Percentiles rank a stretch among this genome's conserved stretches.
phyloP scores from a whole-genome alignment of 2,797 vertebrate species.

The Phyllotis vaccarum region DNA sequence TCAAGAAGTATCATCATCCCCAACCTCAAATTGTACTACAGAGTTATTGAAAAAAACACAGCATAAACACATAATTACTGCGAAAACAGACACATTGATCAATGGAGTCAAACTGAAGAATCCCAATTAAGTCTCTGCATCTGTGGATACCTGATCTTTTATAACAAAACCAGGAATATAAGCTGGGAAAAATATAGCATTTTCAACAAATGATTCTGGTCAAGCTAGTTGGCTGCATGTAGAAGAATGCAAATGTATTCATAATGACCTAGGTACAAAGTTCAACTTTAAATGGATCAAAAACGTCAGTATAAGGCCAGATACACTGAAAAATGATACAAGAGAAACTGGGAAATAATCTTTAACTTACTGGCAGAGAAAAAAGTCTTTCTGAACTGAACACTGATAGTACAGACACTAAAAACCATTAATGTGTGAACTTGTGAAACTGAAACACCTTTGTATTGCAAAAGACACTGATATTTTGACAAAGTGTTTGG shows the following conservation, averaged over 20 bases:
- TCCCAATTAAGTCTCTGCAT: neutral
- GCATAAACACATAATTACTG: no score
- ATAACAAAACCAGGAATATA: neutral
- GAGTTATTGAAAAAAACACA: neutral
- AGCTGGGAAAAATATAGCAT: neutral
- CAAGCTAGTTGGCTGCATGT: neutral
- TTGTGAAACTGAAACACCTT: neutral
- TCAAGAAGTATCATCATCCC: neutral
- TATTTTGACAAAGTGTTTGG: neutral
- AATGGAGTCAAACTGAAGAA: neutral
- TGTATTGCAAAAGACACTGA: neutral
- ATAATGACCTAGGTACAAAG: neutral
- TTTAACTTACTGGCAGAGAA: neutral
- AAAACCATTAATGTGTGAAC: neutral
- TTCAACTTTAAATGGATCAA: neutral
- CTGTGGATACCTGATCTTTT: neutral
- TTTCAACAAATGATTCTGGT: neutral
- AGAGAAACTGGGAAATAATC: neutral
- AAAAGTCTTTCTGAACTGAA: neutral
- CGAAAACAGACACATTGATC: neutral
- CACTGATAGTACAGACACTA: neutral
- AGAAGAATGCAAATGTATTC: neutral
- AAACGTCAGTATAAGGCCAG: neutral
- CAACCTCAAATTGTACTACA: neutral
- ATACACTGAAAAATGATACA: neutral